A percentile compares a stretch with the other conserved stretches of the same genome.
phyloP scores from a whole-genome alignment of 2,888 invertebrate species.

The Synergus japonicus region DNA sequence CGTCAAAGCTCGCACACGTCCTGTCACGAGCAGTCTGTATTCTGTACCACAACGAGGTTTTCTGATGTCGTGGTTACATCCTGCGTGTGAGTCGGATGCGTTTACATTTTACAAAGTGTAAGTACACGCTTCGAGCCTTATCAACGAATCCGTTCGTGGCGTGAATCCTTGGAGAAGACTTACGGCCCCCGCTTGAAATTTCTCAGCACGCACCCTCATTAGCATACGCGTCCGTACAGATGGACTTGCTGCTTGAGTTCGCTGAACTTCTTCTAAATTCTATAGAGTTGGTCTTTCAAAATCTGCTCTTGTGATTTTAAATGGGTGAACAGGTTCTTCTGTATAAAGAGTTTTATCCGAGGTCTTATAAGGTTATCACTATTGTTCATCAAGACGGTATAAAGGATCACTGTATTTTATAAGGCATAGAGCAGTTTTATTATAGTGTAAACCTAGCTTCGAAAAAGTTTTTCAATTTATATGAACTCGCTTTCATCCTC shows the following conservation, averaged over 20 bases:
- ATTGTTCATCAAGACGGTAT: neutral
- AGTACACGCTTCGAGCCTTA: constrained; percentile 35
- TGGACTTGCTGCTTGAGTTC: constrained; percentile 41
- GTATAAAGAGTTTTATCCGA: neutral
- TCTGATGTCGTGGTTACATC: constrained; percentile 31
- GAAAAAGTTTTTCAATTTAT: too few relatives aligned
- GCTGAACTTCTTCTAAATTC: constrained; percentile 21
- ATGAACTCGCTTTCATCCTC: neutral
- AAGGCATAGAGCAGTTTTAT: neutral
- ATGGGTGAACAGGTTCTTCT: constrained; percentile 7
- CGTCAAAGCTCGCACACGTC: constrained; percentile 39
- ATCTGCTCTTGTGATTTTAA: neutral
- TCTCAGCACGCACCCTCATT: constrained; percentile 54
- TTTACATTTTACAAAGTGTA: constrained; percentile 31
- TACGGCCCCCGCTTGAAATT: constrained; percentile 54
- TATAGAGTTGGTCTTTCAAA: neutral
- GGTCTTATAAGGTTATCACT: neutral
- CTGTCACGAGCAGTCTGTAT: constrained; percentile 15
- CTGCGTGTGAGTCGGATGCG: constrained; percentile 20
- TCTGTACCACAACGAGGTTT: neutral
- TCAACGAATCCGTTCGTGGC: constrained; percentile 48
- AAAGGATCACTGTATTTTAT: neutral
- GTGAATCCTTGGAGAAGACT: constrained; percentile 40
- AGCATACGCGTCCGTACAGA: constrained; percentile 46
- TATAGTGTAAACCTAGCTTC: too few relatives aligned